Evolutionary conservation across 1,140 invertebrate species (phyloP).

Genomic region (Temnothorax curvispinosus): DNA sequence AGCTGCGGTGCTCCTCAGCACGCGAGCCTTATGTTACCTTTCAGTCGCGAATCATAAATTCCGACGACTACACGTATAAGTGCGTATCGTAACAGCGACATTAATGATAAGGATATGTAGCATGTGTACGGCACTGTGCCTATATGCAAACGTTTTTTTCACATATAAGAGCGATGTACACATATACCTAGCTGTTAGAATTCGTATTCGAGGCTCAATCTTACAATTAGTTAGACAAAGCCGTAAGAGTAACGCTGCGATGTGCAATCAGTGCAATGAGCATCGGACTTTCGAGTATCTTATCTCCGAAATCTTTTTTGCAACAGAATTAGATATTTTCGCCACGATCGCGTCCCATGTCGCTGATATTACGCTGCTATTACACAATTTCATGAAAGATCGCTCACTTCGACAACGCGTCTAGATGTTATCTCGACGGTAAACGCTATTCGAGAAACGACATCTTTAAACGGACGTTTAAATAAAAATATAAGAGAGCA

Average conservation of each 20-base stretch:
- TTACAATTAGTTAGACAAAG: constrained; percentile 76
- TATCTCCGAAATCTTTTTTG: not conserved
- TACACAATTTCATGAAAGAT: not conserved
- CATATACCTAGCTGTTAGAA: constrained; percentile 73
- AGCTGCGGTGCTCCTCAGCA: constrained; percentile 24
- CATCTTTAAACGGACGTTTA: not conserved
- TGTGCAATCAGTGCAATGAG: not conserved
- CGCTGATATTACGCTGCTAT: not conserved
- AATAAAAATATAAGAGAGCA: not conserved
- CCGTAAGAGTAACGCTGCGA: constrained; percentile 42
- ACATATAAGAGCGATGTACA: constrained; percentile 26
- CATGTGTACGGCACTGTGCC: not conserved
- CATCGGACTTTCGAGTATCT: constrained; percentile 14
- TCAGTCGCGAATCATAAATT: constrained; percentile 49
- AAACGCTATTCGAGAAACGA: not conserved
- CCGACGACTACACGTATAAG: constrained; percentile 34
- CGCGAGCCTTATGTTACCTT: constrained; percentile 57
- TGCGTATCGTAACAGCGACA: constrained; percentile 37
- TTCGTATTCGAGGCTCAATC: constrained; percentile 82
- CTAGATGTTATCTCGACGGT: not conserved
- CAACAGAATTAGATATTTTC: not conserved
- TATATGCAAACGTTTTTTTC: constrained; percentile 18
- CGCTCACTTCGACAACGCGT: not conserved
- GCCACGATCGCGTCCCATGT: not conserved
- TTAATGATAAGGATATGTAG: constrained; percentile 39